Evolutionary conservation across 2,888 invertebrate genomes (phyloP).

Genomic region (Celastrina argiolus): DNA sequence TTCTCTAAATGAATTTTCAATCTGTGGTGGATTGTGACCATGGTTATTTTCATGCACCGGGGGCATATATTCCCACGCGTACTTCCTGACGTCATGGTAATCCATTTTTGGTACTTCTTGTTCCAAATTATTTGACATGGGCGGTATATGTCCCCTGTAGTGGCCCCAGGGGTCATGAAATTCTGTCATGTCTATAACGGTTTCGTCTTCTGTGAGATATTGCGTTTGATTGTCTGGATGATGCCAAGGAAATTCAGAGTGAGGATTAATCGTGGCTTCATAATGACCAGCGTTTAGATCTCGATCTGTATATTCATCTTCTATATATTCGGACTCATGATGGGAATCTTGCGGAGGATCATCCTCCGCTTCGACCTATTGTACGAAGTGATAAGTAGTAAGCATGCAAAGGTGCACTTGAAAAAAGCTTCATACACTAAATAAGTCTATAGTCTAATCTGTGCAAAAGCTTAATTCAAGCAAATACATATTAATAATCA

Average conservation of each 20-base stretch:
- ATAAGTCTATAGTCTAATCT: conserved; percentile 34
- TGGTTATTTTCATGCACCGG: conserved; percentile 35
- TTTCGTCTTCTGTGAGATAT: conserved; percentile 40
- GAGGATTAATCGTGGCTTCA: conserved; percentile 56
- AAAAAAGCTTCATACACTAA: conserved; percentile 61
- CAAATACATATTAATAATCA: conserved; percentile 45
- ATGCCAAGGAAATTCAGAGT: conserved; percentile 72
- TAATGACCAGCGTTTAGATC: conserved; percentile 43
- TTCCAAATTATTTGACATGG: conserved; percentile 40
- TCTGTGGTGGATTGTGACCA: conserved; percentile 33
- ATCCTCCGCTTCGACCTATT: conserved; percentile 66
- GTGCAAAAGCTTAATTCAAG: conserved; percentile 68
- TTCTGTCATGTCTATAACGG: conserved; percentile 48
- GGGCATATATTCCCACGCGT: conserved; percentile 54
- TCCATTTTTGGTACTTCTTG: conserved; percentile 39
- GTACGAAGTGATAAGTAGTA: conserved; percentile 67
- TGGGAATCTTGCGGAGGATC: conserved; percentile 40
- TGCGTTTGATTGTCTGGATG: conserved; percentile 51
- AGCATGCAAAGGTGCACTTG: conserved; percentile 65
- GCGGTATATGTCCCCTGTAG: conserved; percentile 76
- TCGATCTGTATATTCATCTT: conserved; percentile 39
- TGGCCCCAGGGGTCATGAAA: conserved; percentile 86
- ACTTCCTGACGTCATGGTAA: conserved; percentile 51
- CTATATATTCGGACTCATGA: conserved; percentile 39
- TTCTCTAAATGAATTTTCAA: conserved; percentile 29